These are phyloP conservation scores for Drosophila quadrilineata DNA, from an alignment of 1,140 invertebrate genomes.

Conservation along the genomic window DNA sequence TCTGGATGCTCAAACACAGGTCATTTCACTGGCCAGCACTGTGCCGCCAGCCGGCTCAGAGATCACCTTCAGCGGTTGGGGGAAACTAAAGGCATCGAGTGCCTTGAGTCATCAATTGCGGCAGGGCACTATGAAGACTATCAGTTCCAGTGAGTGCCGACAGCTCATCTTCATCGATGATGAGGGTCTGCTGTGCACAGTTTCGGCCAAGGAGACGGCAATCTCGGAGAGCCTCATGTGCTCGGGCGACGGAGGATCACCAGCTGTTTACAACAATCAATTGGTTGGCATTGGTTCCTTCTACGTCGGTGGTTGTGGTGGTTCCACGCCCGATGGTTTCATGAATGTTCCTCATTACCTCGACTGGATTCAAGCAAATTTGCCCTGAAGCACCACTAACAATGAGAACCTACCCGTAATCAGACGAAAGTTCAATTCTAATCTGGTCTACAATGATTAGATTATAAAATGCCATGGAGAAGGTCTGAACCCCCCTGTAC, in stretches of 20 bases:
- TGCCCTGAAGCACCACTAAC: too few species aligned
- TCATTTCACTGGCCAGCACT: slow-evolving; percentile 46
- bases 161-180: slow-evolving; percentile 29
- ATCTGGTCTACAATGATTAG: too few species aligned
- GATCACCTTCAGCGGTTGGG: slow-evolving; percentile 63
- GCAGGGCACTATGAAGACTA: slow-evolving; percentile 36
- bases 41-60: slow-evolving; percentile 41
- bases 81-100: slow-evolving; percentile 21
- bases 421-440: too few species aligned
- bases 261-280: slow-evolving; percentile 57
- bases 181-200: slow-evolving; percentile 59
- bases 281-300: slow-evolving; percentile 72
- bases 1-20: slow-evolving; percentile 49
- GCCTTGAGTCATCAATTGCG: slow-evolving; percentile 44
- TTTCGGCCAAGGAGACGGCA: not conserved
- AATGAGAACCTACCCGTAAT: too few species aligned
- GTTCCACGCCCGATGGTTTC: slow-evolving; percentile 83
- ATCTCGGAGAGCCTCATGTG: slow-evolving; percentile 42
- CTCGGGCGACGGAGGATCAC: slow-evolving; percentile 67
- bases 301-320: slow-evolving; percentile 52
- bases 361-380: slow-evolving; percentile 81
- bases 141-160: slow-evolving; percentile 44
- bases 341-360: slow-evolving; percentile 81
- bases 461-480: too few species aligned
- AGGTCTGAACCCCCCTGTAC: too few species aligned